Base-by-base conservation (phyloP, 2,797 vertebrate genomes). In the Neopelma chrysocephalum region DNA sequence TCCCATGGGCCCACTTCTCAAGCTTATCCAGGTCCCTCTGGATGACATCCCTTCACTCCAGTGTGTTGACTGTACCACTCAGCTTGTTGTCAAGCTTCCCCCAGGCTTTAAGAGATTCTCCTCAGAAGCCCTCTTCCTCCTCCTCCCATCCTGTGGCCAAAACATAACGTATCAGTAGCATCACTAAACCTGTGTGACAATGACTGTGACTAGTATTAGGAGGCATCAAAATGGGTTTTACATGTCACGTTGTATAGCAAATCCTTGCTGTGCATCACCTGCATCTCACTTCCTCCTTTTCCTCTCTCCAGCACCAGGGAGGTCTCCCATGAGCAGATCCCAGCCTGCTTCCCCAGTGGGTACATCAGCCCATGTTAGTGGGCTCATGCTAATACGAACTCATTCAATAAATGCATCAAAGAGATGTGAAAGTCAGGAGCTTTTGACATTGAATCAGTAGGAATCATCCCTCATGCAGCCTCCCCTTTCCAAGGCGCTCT, bases 101-200 rank as follows among this genome's bases (percentile, higher is more conserved):
- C 10, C 34, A 68, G 22, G 12, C 36, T 79, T 2, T 4, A 21
- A 68, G 32, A 36, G 5, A 36, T 61, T 82, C 23, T 79, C 9
- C 45, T 42, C 32, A 56, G 45, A 79, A 90, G 16, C 27, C 11
- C 4, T 85, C 42, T 66, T 77, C 26, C 7, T 66, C 21, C 19
- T 79, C 11, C 19, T 87, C 15, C 11, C 26, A 64, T 69, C 12
- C 45, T 69, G 11, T 29, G 42, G 31, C 54, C 38, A 72, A 36
- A 11, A 12, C 3, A 15, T 61, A 77, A 40, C 0, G 0, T 14
- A 76, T 4, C 53, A 56, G 11, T 64, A 10, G 57, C 23, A 2
- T 32, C 45, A 56, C 17, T 60, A 51, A 82, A 75, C 6, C n/a
- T 43, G 13, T 43, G 17, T 64, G 29, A 51, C 13, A 60, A 19